phyloP scores from a whole-genome alignment of 2,888 invertebrate species.

The Gnatocerus cornutus region DNA sequence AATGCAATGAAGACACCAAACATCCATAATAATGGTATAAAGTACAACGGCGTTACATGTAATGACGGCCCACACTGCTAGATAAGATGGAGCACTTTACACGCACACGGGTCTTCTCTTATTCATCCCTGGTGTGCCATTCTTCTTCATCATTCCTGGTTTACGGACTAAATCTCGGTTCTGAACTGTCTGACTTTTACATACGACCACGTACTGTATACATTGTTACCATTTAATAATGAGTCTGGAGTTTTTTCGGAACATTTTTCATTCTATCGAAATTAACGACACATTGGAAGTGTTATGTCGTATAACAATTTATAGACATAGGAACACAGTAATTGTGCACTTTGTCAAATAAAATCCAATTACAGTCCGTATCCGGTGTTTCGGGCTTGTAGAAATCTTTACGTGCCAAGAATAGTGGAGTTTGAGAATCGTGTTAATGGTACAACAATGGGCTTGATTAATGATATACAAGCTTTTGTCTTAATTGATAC shows the following conservation, averaged over 20 bases:
- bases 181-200: slow-evolving; percentile 37
- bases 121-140: slow-evolving; percentile 51
- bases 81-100: slow-evolving; percentile 51
- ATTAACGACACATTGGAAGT: neutral
- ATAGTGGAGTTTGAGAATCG: slow-evolving; percentile 51
- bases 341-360: slow-evolving; percentile 56
- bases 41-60: slow-evolving; percentile 43
- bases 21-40: slow-evolving; percentile 45
- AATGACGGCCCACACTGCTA: slow-evolving; percentile 40
- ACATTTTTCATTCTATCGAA: neutral
- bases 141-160: slow-evolving; percentile 52
- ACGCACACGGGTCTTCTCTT: slow-evolving; percentile 49
- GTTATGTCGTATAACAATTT: slow-evolving; percentile 49
- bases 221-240: neutral
- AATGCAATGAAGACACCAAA: slow-evolving; percentile 46
- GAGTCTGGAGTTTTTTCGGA: neutral
- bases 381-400: slow-evolving; percentile 51
- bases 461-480: slow-evolving; percentile 56
- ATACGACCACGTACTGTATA: slow-evolving; percentile 17
- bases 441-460: slow-evolving; percentile 56
- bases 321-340: slow-evolving; percentile 49
- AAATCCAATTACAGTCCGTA: slow-evolving; percentile 54
- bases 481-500: slow-evolving; percentile 56
- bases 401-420: slow-evolving; percentile 54
- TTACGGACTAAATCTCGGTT: slow-evolving; percentile 50